Evolutionary conservation across 2,113 vertebrate species (phyloP).

Genomic region (Actenoides hombroni): DNA sequence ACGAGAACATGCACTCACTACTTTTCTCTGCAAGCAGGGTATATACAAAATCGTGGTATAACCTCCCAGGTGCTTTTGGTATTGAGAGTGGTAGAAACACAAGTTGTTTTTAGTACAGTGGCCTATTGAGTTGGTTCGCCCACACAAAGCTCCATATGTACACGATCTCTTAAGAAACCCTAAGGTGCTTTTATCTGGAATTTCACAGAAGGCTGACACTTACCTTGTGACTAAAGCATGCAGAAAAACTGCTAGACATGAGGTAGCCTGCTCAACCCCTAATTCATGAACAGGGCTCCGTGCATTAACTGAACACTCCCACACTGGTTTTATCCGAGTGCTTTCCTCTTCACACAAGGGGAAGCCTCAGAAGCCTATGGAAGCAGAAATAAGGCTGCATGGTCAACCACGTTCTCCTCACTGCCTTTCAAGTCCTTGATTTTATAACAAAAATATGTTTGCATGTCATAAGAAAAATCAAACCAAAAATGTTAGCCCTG

Average conservation of each 20-base stretch:
- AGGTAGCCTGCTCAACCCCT: neutral
- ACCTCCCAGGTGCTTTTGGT: neutral
- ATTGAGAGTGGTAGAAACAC: neutral
- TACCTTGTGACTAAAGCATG: neutral
- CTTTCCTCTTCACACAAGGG: neutral
- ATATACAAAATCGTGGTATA: neutral
- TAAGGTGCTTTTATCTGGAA: neutral
- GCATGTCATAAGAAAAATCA: neutral
- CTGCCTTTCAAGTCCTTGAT: neutral
- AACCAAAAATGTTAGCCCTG: neutral
- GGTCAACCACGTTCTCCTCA: neutral
- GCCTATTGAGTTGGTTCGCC: neutral
- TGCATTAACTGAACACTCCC: neutral
- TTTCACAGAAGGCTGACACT: neutral
- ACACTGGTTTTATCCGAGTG: neutral
- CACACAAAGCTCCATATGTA: neutral
- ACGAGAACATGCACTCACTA: neutral
- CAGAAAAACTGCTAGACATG: neutral
- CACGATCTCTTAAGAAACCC: fast-evolving
- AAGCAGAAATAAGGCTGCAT: neutral
- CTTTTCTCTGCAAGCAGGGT: neutral
- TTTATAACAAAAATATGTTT: neutral
- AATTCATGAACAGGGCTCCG: neutral
- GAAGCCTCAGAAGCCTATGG: neutral
- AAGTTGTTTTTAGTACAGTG: neutral